phyloP scores from a whole-genome alignment of 2,797 vertebrate genomes.

The Halcyon leucocephala region DNA sequence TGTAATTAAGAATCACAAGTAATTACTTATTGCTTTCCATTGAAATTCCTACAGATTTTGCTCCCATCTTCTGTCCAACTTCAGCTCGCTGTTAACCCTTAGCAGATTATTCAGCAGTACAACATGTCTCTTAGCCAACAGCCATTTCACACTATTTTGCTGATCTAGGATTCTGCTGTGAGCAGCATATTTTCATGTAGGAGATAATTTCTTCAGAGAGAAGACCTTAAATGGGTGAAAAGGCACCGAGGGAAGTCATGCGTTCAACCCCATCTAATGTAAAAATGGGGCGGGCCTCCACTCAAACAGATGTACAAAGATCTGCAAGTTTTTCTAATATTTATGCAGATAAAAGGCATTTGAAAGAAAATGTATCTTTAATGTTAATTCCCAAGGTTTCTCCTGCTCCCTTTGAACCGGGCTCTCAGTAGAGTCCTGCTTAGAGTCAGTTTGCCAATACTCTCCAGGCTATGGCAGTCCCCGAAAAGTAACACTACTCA shows the following conservation, averaged over 20 bases:
- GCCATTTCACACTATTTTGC: neutral
- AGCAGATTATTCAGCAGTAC: neutral
- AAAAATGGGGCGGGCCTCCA: neutral
- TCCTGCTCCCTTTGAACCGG: neutral
- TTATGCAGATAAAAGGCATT: neutral
- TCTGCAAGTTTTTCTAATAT: neutral
- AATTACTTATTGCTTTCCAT: neutral
- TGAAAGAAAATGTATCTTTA: slow-evolving; percentile 2
- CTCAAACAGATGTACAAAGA: neutral
- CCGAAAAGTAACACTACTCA: neutral
- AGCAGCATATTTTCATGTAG: neutral
- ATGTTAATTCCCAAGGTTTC: neutral
- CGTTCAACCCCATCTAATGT: neutral
- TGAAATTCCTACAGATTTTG: neutral
- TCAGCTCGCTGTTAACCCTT: neutral
- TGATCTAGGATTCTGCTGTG: neutral
- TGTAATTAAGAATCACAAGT: neutral
- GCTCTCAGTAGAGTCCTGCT: neutral
- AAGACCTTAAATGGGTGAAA: neutral
- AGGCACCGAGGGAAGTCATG: neutral
- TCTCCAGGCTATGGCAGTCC: neutral
- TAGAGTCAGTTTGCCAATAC: neutral
- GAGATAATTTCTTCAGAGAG: neutral
- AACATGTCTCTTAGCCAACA: neutral
- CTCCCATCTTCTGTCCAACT: neutral